phyloP scores from a whole-genome alignment of 2,888 invertebrate species.

The Seira sanloemensis region DNA sequence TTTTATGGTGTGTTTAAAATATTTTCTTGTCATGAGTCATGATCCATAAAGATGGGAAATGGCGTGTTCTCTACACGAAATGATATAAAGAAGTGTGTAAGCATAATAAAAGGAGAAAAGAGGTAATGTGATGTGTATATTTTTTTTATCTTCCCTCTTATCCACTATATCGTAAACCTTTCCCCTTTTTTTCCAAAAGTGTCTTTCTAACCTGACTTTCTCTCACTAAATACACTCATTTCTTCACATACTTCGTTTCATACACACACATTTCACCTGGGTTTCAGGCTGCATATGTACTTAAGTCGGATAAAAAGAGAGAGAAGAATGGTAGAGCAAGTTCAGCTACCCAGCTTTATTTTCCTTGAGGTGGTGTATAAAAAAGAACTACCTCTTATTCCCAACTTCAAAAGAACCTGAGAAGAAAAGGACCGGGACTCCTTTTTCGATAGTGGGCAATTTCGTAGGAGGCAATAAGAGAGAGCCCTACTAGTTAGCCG shows the following conservation, averaged over 20 bases:
- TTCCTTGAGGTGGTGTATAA: constrained; percentile 48
- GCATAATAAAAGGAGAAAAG: constrained; percentile 18
- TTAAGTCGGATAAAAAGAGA: neutral
- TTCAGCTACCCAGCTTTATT: neutral
- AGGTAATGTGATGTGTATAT: constrained; percentile 16
- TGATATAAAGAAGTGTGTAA: constrained; percentile 22
- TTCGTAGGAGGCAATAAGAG: constrained; percentile 51
- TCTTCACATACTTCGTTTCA: neutral
- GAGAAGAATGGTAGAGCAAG: constrained; percentile 14
- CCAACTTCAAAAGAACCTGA: constrained; percentile 55
- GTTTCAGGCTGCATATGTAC: too few relatives aligned
- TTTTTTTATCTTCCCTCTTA: constrained; percentile 3
- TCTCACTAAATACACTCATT: neutral
- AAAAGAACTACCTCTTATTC: constrained; percentile 43
- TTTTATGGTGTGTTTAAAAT: constrained; percentile 59
- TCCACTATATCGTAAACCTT: neutral
- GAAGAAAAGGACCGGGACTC: constrained; percentile 50
- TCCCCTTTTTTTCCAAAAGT: neutral
- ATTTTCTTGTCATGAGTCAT: constrained; percentile 60
- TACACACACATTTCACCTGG: neutral
- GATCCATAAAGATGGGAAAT: constrained; percentile 61
- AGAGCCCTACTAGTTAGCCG: constrained; percentile 54
- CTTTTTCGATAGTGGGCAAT: constrained; percentile 60
- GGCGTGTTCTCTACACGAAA: constrained; percentile 52
- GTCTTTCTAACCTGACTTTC: neutral